Conservation (phyloP, 2,888 invertebrate species). For the Sinopyrophorus schimmeli region DNA sequence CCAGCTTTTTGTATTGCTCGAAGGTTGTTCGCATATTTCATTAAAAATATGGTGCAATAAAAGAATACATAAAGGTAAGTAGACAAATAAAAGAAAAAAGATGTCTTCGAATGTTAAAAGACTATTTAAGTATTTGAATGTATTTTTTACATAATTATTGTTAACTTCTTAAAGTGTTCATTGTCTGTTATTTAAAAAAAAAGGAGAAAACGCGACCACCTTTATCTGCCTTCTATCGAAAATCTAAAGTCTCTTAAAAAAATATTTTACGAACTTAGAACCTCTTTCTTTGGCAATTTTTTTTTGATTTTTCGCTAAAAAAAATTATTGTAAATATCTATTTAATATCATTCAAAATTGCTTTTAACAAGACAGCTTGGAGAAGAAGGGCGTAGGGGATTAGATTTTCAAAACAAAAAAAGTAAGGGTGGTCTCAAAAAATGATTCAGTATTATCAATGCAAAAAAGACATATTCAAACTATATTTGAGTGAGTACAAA, state of each 20-base stretch:
- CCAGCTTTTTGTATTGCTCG: constrained; percentile 20
- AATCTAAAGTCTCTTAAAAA: too few species aligned
- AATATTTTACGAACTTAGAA: too few species aligned
- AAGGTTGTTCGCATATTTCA: constrained; percentile 4
- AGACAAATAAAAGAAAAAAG: not conserved
- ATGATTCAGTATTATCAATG: constrained; percentile 37
- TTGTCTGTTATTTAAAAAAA: constrained; percentile 21
- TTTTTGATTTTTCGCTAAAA: too few species aligned
- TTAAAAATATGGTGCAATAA: constrained; percentile 1
- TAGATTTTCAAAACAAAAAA: too few species aligned
- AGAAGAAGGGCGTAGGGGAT: too few species aligned
- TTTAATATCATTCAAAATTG: too few species aligned
- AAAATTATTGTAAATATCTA: too few species aligned
- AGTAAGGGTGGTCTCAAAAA: constrained; percentile 3
- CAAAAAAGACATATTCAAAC: constrained; percentile 32
- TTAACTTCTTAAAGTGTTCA: constrained; percentile 29
- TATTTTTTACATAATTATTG: constrained; percentile 13
- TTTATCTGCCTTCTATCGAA: too few species aligned
- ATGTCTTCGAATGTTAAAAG: constrained; percentile 10
- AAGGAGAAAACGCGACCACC: too few species aligned
- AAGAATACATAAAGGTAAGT: constrained; percentile 2
- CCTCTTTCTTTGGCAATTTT: too few species aligned
- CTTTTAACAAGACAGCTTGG: too few species aligned
- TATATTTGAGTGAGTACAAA: constrained; percentile 38
- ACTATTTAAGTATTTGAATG: constrained; percentile 9